Evolutionary conservation across 2,797 vertebrate genomes (phyloP).

Genomic region (Rhabdomys pumilio): DNA sequence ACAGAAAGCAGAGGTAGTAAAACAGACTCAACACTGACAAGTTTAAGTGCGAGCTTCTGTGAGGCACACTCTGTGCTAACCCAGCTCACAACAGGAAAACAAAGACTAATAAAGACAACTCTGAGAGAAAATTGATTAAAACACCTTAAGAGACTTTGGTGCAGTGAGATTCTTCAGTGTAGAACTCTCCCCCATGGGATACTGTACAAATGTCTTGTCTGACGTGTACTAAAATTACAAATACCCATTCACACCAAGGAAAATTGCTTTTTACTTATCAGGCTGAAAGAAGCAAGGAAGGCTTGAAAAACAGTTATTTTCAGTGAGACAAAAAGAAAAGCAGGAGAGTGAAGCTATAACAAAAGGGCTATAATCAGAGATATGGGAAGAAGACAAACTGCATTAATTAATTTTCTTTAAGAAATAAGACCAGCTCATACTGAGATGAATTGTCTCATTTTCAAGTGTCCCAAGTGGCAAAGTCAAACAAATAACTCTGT

Average conservation of each 20-base stretch:
- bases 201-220: constrained; percentile 53
- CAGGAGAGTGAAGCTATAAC: constrained; percentile 71
- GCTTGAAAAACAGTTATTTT: constrained; percentile 72
- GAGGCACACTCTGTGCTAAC: constrained; percentile 43
- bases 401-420: constrained; percentile 86
- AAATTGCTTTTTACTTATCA: constrained; percentile 74
- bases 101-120: constrained; percentile 70
- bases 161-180: constrained; percentile 63
- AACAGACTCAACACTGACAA: constrained; percentile 66
- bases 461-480: constrained; percentile 85
- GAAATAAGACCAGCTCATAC: constrained; percentile 81
- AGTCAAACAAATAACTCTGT: constrained; percentile 86
- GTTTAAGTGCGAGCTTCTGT: constrained; percentile 35
- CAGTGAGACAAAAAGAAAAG: constrained; percentile 70
- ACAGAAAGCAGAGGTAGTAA: constrained; percentile 65
- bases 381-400: constrained; percentile 85
- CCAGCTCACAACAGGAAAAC: constrained; percentile 60
- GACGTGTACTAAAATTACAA: constrained; percentile 74
- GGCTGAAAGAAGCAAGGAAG: constrained; percentile 64
- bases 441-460: constrained; percentile 86
- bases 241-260: constrained; percentile 57
- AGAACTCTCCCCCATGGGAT: constrained; percentile 50
- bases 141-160: constrained; percentile 53
- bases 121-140: constrained; percentile 70
- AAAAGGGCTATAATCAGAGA: constrained; percentile 82